phyloP scores from a whole-genome alignment of 2,797 vertebrate species.

The Remorina albescens region DNA sequence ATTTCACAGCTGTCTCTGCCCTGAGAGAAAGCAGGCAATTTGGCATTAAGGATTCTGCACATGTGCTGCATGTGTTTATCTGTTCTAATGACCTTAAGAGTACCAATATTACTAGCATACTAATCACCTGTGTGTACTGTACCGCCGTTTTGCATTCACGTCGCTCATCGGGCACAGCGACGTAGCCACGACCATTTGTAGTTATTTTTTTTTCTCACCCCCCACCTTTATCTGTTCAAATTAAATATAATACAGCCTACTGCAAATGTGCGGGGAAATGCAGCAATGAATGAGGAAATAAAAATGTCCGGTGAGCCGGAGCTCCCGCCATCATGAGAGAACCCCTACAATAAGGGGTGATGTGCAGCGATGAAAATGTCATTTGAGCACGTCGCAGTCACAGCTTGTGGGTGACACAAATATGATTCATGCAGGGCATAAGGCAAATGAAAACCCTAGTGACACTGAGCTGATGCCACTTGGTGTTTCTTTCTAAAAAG shows the following conservation, averaged over 20 bases:
- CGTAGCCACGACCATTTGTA: conserved; percentile 44
- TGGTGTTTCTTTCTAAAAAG: conserved; percentile 8
- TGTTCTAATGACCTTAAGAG: conserved; percentile 84
- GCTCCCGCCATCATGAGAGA: conserved; percentile 18
- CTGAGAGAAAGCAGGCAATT: conserved; percentile 78
- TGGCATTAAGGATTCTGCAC: conserved; percentile 77
- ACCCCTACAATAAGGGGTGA: conserved; percentile 49
- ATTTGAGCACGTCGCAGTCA: conserved; percentile 33
- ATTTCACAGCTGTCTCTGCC: conserved; percentile 77
- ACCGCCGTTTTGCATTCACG: conserved; percentile 73
- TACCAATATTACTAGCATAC: conserved; percentile 78
- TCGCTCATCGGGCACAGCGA: conserved; percentile 37
- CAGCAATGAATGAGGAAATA: conserved; percentile 20
- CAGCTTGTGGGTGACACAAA: conserved; percentile 38
- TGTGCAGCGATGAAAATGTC: conserved; percentile 53
- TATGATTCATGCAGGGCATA: conserved; percentile 36
- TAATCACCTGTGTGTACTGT: conserved; percentile 72
- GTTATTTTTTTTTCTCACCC: conserved; percentile 13
- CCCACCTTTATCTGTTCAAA: conserved; percentile 26
- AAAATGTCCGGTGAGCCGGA: conserved; percentile 39
- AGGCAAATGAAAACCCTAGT: conserved; percentile 24
- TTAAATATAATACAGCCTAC: conserved; percentile 14
- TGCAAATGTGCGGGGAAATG: conserved; percentile 25
- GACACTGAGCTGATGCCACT: conserved; percentile 20
- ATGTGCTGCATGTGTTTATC: conserved; percentile 81